Conservation (phyloP, 2,113 vertebrate species). For the Lamprologus callipterus region DNA sequence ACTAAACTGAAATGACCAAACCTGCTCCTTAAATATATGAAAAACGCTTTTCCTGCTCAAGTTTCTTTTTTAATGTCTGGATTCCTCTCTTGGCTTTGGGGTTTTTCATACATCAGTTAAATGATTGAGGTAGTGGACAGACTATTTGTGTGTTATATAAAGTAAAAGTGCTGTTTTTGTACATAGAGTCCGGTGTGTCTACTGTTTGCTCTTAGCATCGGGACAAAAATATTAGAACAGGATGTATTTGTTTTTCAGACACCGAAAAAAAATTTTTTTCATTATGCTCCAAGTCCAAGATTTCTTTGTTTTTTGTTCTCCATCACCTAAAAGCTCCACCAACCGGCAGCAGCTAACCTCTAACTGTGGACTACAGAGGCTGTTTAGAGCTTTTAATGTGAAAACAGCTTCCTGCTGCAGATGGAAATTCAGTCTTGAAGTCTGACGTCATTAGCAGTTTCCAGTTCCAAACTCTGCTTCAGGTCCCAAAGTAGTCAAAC, state of each 20-base stretch:
- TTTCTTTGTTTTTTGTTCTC: not conserved
- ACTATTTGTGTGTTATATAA: not conserved
- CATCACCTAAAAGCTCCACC: not conserved
- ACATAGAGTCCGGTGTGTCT: not conserved
- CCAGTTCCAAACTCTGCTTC: not conserved
- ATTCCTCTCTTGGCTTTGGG: not conserved
- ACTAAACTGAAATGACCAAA: not conserved
- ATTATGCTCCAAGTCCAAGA: not conserved
- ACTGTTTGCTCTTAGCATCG: not conserved
- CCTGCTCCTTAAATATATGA: not conserved
- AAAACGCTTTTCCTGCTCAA: not conserved
- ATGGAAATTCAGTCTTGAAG: not conserved
- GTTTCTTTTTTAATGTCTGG: not conserved
- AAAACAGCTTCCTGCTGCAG: not conserved
- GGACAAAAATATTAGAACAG: not conserved
- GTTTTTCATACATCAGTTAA: not conserved
- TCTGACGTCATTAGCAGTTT: not conserved
- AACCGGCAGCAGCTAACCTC: not conserved
- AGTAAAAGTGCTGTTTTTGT: not conserved
- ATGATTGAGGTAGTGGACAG: not conserved
- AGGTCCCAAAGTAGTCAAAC: not conserved
- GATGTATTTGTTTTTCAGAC: not conserved
- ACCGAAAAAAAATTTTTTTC: accelerated
- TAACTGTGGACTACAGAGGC: not conserved
- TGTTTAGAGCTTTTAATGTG: not conserved